Conservation (phyloP, 1,140 invertebrate species). For the Ladona fulva region DNA sequence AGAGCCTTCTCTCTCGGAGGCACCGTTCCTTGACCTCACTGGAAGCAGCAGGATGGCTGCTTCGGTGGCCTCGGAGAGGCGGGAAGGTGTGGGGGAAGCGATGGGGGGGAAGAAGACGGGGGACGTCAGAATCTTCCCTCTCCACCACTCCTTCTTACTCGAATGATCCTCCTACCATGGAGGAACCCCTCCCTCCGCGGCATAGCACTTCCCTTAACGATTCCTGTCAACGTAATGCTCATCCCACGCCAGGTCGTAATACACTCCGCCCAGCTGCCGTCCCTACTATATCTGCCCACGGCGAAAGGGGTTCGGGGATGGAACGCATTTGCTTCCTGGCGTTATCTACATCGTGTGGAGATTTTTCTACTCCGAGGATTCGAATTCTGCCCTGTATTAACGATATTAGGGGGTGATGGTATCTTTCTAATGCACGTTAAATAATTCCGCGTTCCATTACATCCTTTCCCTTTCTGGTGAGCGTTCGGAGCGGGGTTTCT, state of each 20-base stretch:
- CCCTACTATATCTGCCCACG: neutral
- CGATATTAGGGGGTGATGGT: too few species aligned
- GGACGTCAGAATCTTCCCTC: neutral
- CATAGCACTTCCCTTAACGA: constrained; percentile 1
- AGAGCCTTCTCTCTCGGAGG: neutral
- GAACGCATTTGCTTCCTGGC: too few species aligned
- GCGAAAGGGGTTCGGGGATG: too few species aligned
- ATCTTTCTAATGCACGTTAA: too few species aligned
- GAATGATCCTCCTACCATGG: neutral
- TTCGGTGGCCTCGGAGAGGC: neutral
- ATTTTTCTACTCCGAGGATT: too few species aligned
- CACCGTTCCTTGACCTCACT: neutral
- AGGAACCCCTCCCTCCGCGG: neutral
- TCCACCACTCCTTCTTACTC: neutral
- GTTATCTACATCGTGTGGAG: too few species aligned
- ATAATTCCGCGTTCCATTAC: too few species aligned
- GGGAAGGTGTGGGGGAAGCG: neutral
- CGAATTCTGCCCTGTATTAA: too few species aligned
- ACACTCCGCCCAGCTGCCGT: neutral
- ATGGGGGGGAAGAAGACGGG: neutral
- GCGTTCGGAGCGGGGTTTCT: too few species aligned
- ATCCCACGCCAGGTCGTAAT: neutral
- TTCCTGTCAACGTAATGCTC: neutral
- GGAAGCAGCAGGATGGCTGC: neutral
- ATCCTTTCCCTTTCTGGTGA: too few species aligned